Conservation (phyloP, 2,888 invertebrate species). For the Patella depressa region DNA sequence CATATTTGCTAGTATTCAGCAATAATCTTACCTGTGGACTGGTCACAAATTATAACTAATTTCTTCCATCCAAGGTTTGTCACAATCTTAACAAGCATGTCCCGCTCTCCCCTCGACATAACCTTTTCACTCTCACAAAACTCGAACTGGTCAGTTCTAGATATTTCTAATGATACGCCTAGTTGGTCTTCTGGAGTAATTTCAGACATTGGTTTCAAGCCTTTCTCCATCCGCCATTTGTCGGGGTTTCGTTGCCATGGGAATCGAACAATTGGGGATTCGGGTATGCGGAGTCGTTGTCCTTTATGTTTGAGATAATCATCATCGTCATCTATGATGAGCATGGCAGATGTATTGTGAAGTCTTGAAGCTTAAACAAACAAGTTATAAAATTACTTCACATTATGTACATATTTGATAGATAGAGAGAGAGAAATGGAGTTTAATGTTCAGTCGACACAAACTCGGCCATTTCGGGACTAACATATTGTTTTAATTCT, state of each 20-base stretch:
- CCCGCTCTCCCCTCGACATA: not conserved
- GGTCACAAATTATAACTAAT: slow-evolving; percentile 7
- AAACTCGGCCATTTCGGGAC: too few relatives aligned
- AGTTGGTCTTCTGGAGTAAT: not conserved
- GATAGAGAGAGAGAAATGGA: too few relatives aligned
- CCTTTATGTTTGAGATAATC: not conserved
- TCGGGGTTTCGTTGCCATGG: not conserved
- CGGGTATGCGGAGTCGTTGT: not conserved
- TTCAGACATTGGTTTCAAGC: not conserved
- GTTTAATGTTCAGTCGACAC: too few relatives aligned
- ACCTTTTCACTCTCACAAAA: not conserved
- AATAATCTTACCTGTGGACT: not conserved
- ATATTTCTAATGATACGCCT: not conserved
- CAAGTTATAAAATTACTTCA: not conserved
- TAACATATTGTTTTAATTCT: too few relatives aligned
- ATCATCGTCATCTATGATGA: not conserved
- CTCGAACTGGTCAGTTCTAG: not conserved
- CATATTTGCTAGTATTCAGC: too few relatives aligned
- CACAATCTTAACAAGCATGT: not conserved
- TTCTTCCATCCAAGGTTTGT: not conserved
- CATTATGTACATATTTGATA: too few relatives aligned
- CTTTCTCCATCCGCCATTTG: not conserved
- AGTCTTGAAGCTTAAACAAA: not conserved
- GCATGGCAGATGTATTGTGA: not conserved
- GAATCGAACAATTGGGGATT: slow-evolving; percentile 1